Evolutionary conservation across 2,113 vertebrate species (phyloP), one percentile per base, ranked within the genome.

Genomic region (Columba janthina): DNA sequence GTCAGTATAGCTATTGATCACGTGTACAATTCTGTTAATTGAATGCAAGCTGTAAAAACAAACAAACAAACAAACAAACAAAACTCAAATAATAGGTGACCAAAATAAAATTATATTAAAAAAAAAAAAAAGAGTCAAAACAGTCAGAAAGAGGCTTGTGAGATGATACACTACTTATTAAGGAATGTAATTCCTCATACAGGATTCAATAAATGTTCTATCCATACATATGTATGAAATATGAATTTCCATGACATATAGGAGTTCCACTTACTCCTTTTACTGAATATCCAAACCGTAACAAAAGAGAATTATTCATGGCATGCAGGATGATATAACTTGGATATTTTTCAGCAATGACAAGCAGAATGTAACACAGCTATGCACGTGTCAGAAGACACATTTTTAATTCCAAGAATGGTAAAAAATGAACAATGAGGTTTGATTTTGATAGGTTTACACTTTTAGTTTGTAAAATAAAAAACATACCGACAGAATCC

Each of bases 251-350:
- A 36, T 66, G 56, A 25, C 15, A 72, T 54, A 29, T 5, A 24
- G 42, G 73, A 85, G 8, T 60, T 88, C 8, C 50, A 75, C 20
- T 89, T 64, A 57, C 4, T 79, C 26, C 17, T 75, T 84, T 73
- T 91, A 53, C 24, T 69, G 8, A 5, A 17, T 29, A 61, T 48
- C 32, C 16, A 86, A 88, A 67, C 12, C 8, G 5, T n/a, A 74
- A 74, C 29, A 87, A 66, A 84, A 96, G 48, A 76, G 44, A 94
- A 93, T 82, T 95, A 94, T 85, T 94, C 28, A 44, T 91, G 36
- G 42, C 9, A 42, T 84, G 25, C 21, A 88, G 54, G 46, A 48
- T 21, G 9, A 53, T 54, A 29, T 9, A 84, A 64, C 5, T 58
- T 62, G 34, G 24, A 42, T 83, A 56, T 60, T 78, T 92, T 84